Evolutionary conservation across 2,113 vertebrate species (phyloP), one percentile per base, ranked within the genome.

Genomic region (Neogobius melanostomus): DNA sequence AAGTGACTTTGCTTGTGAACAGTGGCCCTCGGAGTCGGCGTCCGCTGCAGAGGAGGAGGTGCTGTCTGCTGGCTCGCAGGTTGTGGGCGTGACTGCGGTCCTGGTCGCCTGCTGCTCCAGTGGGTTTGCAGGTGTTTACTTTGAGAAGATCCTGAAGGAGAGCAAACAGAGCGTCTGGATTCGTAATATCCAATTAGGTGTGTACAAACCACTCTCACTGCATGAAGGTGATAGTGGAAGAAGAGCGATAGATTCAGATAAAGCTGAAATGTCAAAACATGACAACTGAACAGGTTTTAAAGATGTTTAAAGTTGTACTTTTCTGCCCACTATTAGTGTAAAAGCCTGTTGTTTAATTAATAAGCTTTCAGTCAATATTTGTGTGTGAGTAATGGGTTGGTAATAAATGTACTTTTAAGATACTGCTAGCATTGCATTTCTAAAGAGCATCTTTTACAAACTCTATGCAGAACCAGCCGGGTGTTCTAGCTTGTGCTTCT

Each of bases 131-230:
- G 98, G 98, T 0, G 97, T 99, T 81, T 99, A 99, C 91, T 99
- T 99, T 87, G 98, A 99, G 91, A 99, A 98, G 90, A 98, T 99
- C 81, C 92, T 99, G 51, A 99, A 99, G 85, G 98, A 98, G 91
- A 98, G 94, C 61, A 98, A 99, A 67, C 97, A 99, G 73, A 98
- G 97, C 36, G 97, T 99, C 61, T 99, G 97, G 98, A 93, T 99
- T 87, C 93, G 98, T 77, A 99, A 99, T 87, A 99, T 99, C 88
- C 96, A 98, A 88, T 94, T 99, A 10, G 98, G 98, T 99, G 80
- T 60, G 87, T 85, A 1, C 67, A 17, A 11, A 9, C 17, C 17
- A 16, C 17, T 48, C 15, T 7, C 36, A 6, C 9, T 16, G 36
- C n/a, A 12, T 59, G n/a, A 59, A 0, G 60, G 5, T 11, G 17